Evolutionary conservation across 2,113 vertebrate genomes (phyloP).

Genomic region (Girardinichthys multiradiatus): DNA sequence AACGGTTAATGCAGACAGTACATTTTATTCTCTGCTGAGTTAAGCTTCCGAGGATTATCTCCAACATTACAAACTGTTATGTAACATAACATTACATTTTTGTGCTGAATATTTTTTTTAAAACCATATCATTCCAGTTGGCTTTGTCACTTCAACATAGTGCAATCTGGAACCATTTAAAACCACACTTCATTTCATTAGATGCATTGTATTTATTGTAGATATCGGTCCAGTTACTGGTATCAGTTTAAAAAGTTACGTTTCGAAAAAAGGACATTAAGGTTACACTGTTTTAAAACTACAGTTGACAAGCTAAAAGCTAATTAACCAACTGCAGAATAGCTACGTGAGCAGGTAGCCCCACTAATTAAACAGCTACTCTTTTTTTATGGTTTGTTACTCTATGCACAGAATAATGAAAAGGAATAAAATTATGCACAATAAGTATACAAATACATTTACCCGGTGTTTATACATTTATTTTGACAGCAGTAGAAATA

Average conservation of each 20-base stretch:
- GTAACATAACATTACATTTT: slow-evolving; percentile 28
- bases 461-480: too few relatives aligned
- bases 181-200: background rate
- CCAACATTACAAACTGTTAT: slow-evolving; percentile 12
- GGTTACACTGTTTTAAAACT: too few relatives aligned
- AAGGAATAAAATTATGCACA: too few relatives aligned
- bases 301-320: too few relatives aligned
- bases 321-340: too few relatives aligned
- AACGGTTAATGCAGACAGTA: slow-evolving; percentile 44
- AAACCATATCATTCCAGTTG: background rate
- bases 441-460: too few relatives aligned
- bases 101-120: slow-evolving; percentile 9
- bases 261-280: too few relatives aligned
- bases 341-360: too few relatives aligned
- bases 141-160: background rate
- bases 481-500: too few relatives aligned
- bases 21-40: slow-evolving; percentile 54
- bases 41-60: slow-evolving; percentile 33
- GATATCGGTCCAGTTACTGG: background rate
- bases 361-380: too few relatives aligned
- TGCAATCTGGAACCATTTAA: background rate
- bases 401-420: too few relatives aligned
- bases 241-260: background rate
- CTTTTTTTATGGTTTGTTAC: too few relatives aligned
- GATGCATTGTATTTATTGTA: background rate